Evolutionary conservation across 2,888 invertebrate genomes (phyloP), one percentile per base, ranked within the genome.

Genomic region (Euproctis similis): DNA sequence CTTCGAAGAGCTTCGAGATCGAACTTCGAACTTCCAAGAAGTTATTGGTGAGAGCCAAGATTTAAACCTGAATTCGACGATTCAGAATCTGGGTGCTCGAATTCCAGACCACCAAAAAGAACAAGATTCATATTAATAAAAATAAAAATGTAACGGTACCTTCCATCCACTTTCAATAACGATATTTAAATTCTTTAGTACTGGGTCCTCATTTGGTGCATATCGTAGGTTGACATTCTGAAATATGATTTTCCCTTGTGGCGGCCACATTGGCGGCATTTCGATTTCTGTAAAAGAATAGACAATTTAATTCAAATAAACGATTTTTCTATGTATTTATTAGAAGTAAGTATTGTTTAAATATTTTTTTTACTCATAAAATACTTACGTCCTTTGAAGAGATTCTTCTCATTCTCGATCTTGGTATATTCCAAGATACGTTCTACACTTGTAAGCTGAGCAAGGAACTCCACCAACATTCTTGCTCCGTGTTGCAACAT

Each of bases 381-480:
- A 38, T 34, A 69, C 81, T 70, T 16, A 84, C 82, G 50, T 52
- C 80, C 82, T 49, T 76, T 58, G 30, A 75, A 76, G 2, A 88
- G 80, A 50, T 89, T 87, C 3, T 73, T 59, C 47, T 92, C 90
- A 0, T 85, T 78, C 2, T 87, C 77, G n/a, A 96, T 77, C 11
- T 86, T 76, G 1, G 90, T 88, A 68, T 96, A 96, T 57, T 95
- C 94, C 6, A 94, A 65, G 0, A 96, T 90, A 44, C 96, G 84
- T 75, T 96, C 96, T 0, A 96, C 95, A 2, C 92, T 90, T 62
- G 90, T 92, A 61, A 93, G 86, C 51, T 91, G 91, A 34, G 92
- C 93, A 4, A 90, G 85, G 30, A 91, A 89, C 74, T 95, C 95
- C 0, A 95, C 93, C 36, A 92, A 87, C 77, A 95, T 95, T 18